A percentile compares a stretch with the other conserved stretches of the same genome.
These are phyloP conservation scores for Pachyramphus minor DNA, from an alignment of 2,113 vertebrate species.

Conservation along the genomic window DNA sequence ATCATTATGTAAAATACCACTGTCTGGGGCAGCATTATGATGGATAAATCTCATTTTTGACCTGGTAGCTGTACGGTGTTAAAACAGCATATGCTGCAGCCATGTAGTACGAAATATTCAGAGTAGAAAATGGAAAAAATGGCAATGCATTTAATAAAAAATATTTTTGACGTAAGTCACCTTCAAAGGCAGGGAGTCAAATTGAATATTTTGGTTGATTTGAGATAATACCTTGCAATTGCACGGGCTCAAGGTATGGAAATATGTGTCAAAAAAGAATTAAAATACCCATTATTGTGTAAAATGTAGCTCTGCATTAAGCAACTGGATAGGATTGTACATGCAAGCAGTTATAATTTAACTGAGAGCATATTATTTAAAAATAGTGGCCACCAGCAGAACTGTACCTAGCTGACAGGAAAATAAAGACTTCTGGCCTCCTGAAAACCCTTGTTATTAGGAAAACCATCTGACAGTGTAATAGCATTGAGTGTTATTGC, in stretches of 20 bases:
- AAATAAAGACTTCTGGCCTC: slow-evolving; percentile 22
- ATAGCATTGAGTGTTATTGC: slow-evolving; percentile 5
- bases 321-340: slow-evolving; percentile 10
- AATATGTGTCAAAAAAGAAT: background rate
- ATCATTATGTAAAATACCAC: slow-evolving; percentile 39
- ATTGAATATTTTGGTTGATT: slow-evolving; percentile 12
- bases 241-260: background rate
- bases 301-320: slow-evolving; percentile 24
- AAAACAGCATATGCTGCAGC: background rate
- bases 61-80: background rate
- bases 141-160: background rate
- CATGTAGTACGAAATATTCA: background rate
- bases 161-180: slow-evolving; percentile 8
- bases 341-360: background rate
- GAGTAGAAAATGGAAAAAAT: slow-evolving; percentile 24
- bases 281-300: slow-evolving; percentile 26
- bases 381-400: slow-evolving; percentile 10
- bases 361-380: background rate
- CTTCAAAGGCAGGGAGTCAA: slow-evolving; percentile 5
- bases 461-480: background rate
- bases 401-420: slow-evolving; percentile 1
- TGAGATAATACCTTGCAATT: slow-evolving; percentile 44
- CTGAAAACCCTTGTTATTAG: slow-evolving; percentile 10
- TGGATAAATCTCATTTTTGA: slow-evolving; percentile 56
- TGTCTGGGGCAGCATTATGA: slow-evolving; percentile 8